Evolutionary conservation across 2,888 invertebrate genomes (phyloP).

Genomic region (Nysson spinosus): DNA sequence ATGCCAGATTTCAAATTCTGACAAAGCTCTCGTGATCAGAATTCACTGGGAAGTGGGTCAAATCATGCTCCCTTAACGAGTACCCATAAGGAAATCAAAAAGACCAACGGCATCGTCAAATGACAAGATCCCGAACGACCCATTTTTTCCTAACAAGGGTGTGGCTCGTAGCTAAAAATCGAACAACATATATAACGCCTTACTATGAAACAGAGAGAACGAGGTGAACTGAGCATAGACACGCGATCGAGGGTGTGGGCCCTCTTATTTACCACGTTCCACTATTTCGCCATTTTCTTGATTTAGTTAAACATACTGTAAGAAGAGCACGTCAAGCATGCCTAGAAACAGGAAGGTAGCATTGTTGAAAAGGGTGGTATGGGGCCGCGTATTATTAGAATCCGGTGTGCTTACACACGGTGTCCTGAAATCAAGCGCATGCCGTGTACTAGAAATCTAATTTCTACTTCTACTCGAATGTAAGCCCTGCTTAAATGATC

Average conservation of each 20-base stretch:
- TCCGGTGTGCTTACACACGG: conserved; percentile 34
- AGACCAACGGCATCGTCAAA: neutral
- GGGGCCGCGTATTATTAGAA: conserved; percentile 57
- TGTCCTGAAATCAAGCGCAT: conserved; percentile 55
- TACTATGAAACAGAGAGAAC: conserved; percentile 32
- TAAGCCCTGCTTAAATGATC: conserved; percentile 2
- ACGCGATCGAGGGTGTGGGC: conserved; percentile 43
- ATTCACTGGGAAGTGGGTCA: conserved; percentile 26
- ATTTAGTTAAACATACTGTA: neutral
- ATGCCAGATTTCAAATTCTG: conserved; percentile 10
- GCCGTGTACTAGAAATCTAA: conserved; percentile 65
- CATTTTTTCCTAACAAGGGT: conserved; percentile 57
- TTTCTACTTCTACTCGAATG: conserved; percentile 44
- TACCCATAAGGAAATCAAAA: conserved; percentile 20
- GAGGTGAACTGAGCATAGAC: conserved; percentile 48
- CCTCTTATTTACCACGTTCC: conserved; percentile 27
- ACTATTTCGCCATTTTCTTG: conserved; percentile 21
- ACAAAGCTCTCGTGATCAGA: conserved; percentile 11
- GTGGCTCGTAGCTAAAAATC: conserved; percentile 50
- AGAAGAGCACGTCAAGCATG: neutral
- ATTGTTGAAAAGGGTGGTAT: conserved; percentile 39
- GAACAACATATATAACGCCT: conserved; percentile 24
- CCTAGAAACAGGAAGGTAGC: conserved; percentile 21
- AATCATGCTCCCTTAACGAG: conserved; percentile 5
- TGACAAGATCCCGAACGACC: conserved; percentile 44